These are phyloP conservation scores for Drosophila sulfurigaster DNA, from an alignment of 1,140 invertebrate genomes.

Conservation along the genomic window DNA sequence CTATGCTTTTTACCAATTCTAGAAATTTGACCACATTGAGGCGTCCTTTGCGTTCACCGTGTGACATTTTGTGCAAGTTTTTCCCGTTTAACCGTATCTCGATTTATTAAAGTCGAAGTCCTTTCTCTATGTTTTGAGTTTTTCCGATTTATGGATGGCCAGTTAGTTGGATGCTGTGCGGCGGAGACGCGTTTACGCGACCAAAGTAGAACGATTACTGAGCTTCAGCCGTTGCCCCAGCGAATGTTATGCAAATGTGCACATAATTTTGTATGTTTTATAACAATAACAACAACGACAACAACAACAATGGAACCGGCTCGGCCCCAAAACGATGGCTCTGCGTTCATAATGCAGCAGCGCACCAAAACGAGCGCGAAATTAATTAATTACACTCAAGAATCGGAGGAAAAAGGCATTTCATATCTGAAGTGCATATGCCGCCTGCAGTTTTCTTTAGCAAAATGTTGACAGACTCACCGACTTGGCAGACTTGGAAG, in stretches of 20 bases:
- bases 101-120: conserved; percentile 12
- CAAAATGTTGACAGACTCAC: conserved; percentile 31
- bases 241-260: conserved; percentile 47
- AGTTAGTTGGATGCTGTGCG: conserved; percentile 8
- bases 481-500: too few relatives aligned
- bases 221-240: conserved; percentile 32
- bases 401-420: conserved; percentile 77
- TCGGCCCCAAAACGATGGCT: not conserved
- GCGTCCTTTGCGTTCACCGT: conserved; percentile 76
- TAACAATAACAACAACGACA: conserved; percentile 23
- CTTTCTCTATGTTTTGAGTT: not conserved
- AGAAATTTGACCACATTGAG: conserved; percentile 81
- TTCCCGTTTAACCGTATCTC: not conserved
- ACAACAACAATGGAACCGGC: conserved; percentile 19
- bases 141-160: not conserved
- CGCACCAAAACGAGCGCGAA: conserved; percentile 47
- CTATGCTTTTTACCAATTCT: conserved; percentile 71
- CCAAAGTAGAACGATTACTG: conserved; percentile 63
- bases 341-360: not conserved
- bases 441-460: conserved; percentile 38
- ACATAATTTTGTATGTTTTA: conserved; percentile 45
- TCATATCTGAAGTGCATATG: conserved; percentile 54
- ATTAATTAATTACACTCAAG: conserved; percentile 84
- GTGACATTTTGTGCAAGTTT: conserved; percentile 64
- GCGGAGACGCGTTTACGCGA: conserved; percentile 46